phyloP scores from a whole-genome alignment of 1,140 invertebrate genomes.

The Coelopa frigida region DNA sequence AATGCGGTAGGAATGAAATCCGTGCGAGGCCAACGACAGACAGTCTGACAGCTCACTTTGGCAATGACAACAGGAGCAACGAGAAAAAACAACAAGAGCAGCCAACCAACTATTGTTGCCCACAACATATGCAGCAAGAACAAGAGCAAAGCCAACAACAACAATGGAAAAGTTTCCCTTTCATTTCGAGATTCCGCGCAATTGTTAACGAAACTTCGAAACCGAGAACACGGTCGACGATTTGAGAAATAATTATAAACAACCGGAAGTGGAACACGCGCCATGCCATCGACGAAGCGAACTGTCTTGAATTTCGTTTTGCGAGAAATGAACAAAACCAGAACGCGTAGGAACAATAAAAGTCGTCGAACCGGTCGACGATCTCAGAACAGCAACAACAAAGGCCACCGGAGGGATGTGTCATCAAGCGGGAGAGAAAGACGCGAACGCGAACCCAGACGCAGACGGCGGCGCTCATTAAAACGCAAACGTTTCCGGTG shows the following conservation, averaged over 20 bases:
- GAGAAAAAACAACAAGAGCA: not conserved
- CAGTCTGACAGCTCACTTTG: constrained; percentile 6
- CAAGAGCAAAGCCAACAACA: not conserved
- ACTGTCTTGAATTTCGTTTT: too few relatives aligned
- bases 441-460: not conserved
- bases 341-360: not conserved
- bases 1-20: not conserved
- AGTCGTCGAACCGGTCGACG: not conserved
- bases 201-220: too few relatives aligned
- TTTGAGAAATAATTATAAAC: constrained; percentile 10
- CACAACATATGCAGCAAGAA: constrained; percentile 3
- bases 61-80: not conserved
- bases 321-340: not conserved
- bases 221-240: not conserved
- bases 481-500: constrained; percentile 37
- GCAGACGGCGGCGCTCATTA: constrained; percentile 26
- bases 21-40: not conserved
- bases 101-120: not conserved
- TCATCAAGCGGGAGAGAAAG: not conserved
- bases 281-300: constrained; percentile 2
- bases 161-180: constrained; percentile 7
- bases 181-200: constrained; percentile 9
- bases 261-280: constrained; percentile 14
- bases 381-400: not conserved
- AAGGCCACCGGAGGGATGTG: not conserved